Percentiles rank a stretch among this genome's conserved stretches.
These are phyloP conservation scores for Lithobates sylvaticus DNA, from an alignment of 2,797 vertebrate genomes.

Conservation along the genomic window DNA sequence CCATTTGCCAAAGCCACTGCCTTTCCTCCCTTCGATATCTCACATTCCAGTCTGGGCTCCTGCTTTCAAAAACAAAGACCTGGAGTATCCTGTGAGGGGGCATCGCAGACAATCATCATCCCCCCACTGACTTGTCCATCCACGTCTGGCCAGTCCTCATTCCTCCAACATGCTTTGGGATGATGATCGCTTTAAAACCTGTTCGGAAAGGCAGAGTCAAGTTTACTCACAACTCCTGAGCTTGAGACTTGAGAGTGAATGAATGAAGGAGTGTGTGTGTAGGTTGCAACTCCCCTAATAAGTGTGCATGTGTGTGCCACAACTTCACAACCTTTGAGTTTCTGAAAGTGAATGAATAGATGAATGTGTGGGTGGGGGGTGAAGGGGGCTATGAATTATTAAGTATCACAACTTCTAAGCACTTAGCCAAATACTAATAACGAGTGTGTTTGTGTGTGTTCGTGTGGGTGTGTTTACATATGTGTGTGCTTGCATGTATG, in stretches of 20 bases:
- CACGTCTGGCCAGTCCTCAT: slow-evolving; percentile 21
- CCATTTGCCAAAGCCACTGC: slow-evolving; percentile 63
- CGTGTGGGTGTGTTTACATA: no score
- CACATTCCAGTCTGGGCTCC: slow-evolving; percentile 54
- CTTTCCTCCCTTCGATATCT: slow-evolving; percentile 62
- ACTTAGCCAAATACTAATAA: background rate
- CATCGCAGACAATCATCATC: slow-evolving; percentile 16
- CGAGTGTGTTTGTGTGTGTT: background rate
- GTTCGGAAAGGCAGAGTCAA: slow-evolving; percentile 61
- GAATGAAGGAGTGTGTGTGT: background rate
- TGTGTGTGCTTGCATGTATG: no score
- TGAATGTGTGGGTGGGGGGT: background rate
- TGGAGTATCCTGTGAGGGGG: slow-evolving; percentile 35
- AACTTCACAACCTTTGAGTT: no score
- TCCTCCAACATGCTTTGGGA: slow-evolving; percentile 22
- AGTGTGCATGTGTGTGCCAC: background rate
- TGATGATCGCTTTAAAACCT: slow-evolving; percentile 28
- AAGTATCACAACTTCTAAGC: background rate
- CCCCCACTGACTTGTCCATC: slow-evolving; percentile 27
- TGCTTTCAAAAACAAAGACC: slow-evolving; percentile 37
- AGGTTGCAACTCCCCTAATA: no score
- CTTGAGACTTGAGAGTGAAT: slow-evolving; percentile 7
- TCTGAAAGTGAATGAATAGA: no score
- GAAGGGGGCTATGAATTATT: background rate
- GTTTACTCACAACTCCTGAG: slow-evolving; percentile 61